A percentile compares a stretch with the other conserved stretches of the same genome.
phyloP scores from a whole-genome alignment of 1,140 invertebrate genomes.

The Meloidogyne hapla region DNA sequence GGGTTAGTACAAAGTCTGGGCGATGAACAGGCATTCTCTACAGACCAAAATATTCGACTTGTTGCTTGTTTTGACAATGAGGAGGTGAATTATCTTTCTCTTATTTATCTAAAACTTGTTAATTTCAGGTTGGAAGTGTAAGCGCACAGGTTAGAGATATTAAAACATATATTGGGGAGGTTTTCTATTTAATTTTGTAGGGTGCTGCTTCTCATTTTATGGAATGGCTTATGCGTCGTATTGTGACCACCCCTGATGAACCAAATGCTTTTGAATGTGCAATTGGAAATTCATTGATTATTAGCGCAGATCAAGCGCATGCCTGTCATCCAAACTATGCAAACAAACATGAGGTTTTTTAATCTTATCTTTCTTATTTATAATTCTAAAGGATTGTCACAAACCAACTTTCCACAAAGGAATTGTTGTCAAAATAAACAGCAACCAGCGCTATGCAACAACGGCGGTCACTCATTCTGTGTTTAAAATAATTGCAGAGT shows the following conservation, averaged over 20 bases:
- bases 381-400: constrained; percentile 55
- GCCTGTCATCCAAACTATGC: constrained; percentile 68
- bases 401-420: constrained; percentile 60
- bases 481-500: constrained; percentile 65
- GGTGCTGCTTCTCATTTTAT: constrained; percentile 65
- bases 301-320: constrained; percentile 67
- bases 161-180: too few relatives aligned
- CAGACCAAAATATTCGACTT: constrained; percentile 66
- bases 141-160: constrained; percentile 35
- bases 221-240: constrained; percentile 65
- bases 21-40: constrained; percentile 36
- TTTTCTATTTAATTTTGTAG: neutral
- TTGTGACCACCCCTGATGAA: constrained; percentile 15
- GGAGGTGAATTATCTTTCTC: constrained; percentile 61
- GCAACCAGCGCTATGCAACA: constrained; percentile 67
- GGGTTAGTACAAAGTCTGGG: constrained; percentile 56
- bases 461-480: constrained; percentile 66
- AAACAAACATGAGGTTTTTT: constrained; percentile 58
- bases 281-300: constrained; percentile 64
- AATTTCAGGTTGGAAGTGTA: constrained; percentile 35
- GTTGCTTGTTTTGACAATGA: constrained; percentile 68
- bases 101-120: neutral
- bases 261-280: constrained; percentile 53
- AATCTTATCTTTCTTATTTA: constrained; percentile 11
- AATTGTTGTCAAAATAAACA: constrained; percentile 67